Evolutionary conservation across 1,140 invertebrate genomes (phyloP).

Genomic region (Batillaria attramentaria): DNA sequence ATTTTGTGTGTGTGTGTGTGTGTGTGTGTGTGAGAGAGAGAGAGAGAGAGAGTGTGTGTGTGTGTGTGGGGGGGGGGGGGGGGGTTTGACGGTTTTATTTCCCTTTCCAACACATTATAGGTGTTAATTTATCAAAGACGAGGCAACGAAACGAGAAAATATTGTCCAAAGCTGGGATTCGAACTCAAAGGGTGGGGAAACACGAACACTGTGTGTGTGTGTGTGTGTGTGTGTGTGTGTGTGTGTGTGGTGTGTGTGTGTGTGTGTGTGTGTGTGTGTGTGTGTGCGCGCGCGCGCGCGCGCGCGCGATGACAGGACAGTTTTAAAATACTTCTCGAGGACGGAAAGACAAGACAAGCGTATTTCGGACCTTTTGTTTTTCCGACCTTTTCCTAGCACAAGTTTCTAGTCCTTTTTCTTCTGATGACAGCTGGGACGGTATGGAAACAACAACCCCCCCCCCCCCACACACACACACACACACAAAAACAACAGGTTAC

Average conservation of each 20-base stretch:
- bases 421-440: no score
- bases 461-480: not conserved
- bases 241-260: conserved; percentile 16
- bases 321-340: no score
- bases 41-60: not conserved
- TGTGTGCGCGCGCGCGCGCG: not conserved
- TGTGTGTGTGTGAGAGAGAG: not conserved
- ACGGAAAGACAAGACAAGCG: no score
- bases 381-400: no score
- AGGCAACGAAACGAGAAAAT: no score
- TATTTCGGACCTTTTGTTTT: no score
- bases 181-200: no score
- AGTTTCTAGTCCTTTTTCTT: no score
- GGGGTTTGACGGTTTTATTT: not conserved
- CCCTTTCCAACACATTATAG: no score
- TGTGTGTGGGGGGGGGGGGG: not conserved
- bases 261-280: conserved; percentile 13
- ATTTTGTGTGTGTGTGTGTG: conserved; percentile 16
- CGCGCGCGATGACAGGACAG: no score
- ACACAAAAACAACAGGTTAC: conserved; percentile 3
- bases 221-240: not conserved
- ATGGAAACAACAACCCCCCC: not conserved
- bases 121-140: no score
- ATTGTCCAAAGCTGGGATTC: no score
- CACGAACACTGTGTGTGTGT: not conserved